Conservation (phyloP, 1,140 invertebrate species). For the Atopsyche davidsoni region DNA sequence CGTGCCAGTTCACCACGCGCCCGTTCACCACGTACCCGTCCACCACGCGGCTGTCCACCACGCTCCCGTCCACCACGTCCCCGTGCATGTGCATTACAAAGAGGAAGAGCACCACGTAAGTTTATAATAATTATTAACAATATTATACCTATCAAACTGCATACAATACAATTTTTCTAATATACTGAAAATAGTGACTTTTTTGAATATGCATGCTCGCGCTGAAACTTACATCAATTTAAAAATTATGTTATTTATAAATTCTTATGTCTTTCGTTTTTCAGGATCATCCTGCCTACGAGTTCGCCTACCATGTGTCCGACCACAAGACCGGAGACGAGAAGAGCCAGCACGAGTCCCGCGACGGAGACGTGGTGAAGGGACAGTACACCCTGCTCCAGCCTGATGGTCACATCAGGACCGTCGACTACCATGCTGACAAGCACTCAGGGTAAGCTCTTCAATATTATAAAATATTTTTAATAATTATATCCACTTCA, state of each 20-base stretch:
- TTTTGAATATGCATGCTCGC: background rate
- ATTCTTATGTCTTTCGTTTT: constrained; percentile 18
- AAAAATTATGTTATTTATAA: background rate
- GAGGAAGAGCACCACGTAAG: constrained; percentile 41
- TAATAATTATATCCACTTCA: no score
- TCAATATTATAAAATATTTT: background rate
- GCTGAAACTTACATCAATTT: background rate
- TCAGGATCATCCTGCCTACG: constrained; percentile 48
- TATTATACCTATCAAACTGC: background rate
- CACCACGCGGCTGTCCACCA: constrained; percentile 11
- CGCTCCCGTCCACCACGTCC: constrained; percentile 2
- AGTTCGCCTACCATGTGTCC: constrained; percentile 50
- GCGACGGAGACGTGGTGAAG: constrained; percentile 53
- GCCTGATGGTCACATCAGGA: constrained; percentile 52
- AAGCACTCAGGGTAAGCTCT: constrained; percentile 40
- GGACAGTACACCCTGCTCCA: constrained; percentile 55
- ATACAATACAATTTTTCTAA: constrained; percentile 7
- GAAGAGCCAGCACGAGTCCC: constrained; percentile 46
- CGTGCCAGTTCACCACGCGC: constrained; percentile 6
- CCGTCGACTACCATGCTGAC: constrained; percentile 54
- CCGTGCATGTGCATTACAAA: constrained; percentile 14
- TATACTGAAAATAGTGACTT: constrained; percentile 5
- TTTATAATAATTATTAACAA: constrained; percentile 24
- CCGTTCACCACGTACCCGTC: constrained; percentile 1
- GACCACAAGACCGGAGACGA: constrained; percentile 50